Conservation (phyloP, 92 coral and sea anemone genomes). For the Palythoa caribaeorum region DNA sequence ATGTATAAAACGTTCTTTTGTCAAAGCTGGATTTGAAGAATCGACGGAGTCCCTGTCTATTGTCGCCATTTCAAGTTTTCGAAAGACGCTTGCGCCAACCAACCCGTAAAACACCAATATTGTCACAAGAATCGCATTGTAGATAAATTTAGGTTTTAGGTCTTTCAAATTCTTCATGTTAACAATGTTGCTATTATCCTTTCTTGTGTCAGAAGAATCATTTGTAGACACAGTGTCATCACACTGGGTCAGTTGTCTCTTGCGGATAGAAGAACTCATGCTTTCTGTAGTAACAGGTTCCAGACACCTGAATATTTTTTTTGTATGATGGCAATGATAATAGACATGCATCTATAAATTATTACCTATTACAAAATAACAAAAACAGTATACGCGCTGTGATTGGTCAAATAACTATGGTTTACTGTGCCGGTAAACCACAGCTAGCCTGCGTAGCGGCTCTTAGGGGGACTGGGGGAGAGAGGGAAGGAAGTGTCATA, state of each 20-base stretch:
- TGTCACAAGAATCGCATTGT: conserved; percentile 63
- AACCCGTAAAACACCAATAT: conserved; percentile 66
- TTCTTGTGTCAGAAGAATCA: no score
- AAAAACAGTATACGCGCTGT: no score
- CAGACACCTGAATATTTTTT: not conserved
- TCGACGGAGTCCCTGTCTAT: conserved; percentile 14
- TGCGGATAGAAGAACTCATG: conserved; percentile 13
- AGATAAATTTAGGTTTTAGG: conserved; percentile 59
- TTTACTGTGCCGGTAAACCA: no score
- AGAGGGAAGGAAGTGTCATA: no score
- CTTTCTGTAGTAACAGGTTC: not conserved
- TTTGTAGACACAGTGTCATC: not conserved
- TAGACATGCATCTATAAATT: not conserved
- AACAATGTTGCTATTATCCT: no score
- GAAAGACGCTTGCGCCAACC: conserved; percentile 72
- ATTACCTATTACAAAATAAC: not conserved
- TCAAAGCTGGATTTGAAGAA: conserved; percentile 17
- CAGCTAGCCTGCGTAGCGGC: no score
- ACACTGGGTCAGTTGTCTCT: not conserved
- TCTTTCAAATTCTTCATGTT: conserved; percentile 40
- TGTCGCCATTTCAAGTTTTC: conserved; percentile 69
- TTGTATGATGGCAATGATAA: not conserved
- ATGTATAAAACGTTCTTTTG: conserved; percentile 51
- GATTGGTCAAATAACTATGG: no score
- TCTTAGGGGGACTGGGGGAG: no score